These are phyloP conservation scores for Oryctes rhinoceros DNA, from an alignment of 1,140 invertebrate genomes.

Conservation along the genomic window DNA sequence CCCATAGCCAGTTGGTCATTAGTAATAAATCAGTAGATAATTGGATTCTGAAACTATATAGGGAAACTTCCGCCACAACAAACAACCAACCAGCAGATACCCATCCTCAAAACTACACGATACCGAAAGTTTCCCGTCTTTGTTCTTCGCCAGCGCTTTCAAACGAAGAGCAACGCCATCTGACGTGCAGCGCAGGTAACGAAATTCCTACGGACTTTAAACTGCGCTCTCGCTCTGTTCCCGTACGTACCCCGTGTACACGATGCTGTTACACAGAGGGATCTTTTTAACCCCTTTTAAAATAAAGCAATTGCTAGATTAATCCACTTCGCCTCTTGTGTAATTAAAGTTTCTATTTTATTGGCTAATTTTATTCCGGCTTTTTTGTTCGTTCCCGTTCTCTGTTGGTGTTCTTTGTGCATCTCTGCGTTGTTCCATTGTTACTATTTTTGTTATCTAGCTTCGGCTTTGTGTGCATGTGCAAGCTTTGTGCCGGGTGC, in stretches of 20 bases:
- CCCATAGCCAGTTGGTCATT: constrained; percentile 32
- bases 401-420: constrained; percentile 1
- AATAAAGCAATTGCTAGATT: constrained; percentile 19
- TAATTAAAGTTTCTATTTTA: constrained; percentile 23
- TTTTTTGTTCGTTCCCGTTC: neutral
- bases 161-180: neutral
- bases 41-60: constrained; percentile 38
- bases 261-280: neutral
- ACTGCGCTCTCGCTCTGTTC: neutral
- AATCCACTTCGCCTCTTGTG: constrained; percentile 10
- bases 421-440: neutral
- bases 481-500: neutral
- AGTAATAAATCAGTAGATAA: constrained; percentile 39
- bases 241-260: neutral
- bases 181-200: neutral
- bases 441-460: constrained; percentile 3
- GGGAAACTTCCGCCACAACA: constrained; percentile 37
- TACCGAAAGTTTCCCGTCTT: neutral
- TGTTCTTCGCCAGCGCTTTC: neutral
- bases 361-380: neutral
- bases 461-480: neutral
- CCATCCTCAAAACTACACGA: constrained; percentile 12
- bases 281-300: constrained; percentile 19
- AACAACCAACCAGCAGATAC: neutral
- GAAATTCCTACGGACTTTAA: constrained; percentile 2